Conservation (phyloP, 2,888 invertebrate genomes). For the Chrysolina haemoptera region DNA sequence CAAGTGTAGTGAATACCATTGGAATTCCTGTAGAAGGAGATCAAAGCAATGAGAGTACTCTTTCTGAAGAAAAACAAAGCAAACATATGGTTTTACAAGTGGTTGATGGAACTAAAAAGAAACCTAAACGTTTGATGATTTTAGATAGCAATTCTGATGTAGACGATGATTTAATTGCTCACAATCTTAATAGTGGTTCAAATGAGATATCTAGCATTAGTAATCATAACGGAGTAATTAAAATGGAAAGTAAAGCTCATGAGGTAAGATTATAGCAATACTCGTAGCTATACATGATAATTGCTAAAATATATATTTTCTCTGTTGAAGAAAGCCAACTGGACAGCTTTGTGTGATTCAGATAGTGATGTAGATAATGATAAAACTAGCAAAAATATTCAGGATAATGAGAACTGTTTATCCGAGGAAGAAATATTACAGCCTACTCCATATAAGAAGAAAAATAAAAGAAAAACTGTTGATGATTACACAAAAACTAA, state of each 20-base stretch:
- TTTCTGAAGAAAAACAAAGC: background rate
- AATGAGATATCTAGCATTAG: constrained; percentile 39
- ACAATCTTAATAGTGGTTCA: constrained; percentile 47
- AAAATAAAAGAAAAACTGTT: constrained; percentile 39
- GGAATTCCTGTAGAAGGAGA: background rate
- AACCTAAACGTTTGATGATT: constrained; percentile 35
- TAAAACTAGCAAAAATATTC: constrained; percentile 29
- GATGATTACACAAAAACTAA: constrained; percentile 45
- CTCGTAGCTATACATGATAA: constrained; percentile 18
- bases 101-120: background rate
- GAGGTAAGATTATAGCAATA: constrained; percentile 13
- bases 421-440: constrained; percentile 42
- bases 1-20: background rate
- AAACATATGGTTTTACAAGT: background rate
- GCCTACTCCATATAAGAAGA: constrained; percentile 45
- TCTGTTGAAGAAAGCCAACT: constrained; percentile 58
- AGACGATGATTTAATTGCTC: constrained; percentile 30
- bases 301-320: constrained; percentile 18
- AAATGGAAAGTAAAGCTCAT: constrained; percentile 43
- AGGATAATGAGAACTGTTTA: constrained; percentile 23
- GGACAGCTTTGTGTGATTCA: constrained; percentile 72
- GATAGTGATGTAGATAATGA: constrained; percentile 70
- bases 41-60: background rate
- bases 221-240: constrained; percentile 49
- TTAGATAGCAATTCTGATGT: constrained; percentile 54